Evolutionary conservation across 2,113 vertebrate genomes (phyloP).

Genomic region (Notothenia coriiceps): DNA sequence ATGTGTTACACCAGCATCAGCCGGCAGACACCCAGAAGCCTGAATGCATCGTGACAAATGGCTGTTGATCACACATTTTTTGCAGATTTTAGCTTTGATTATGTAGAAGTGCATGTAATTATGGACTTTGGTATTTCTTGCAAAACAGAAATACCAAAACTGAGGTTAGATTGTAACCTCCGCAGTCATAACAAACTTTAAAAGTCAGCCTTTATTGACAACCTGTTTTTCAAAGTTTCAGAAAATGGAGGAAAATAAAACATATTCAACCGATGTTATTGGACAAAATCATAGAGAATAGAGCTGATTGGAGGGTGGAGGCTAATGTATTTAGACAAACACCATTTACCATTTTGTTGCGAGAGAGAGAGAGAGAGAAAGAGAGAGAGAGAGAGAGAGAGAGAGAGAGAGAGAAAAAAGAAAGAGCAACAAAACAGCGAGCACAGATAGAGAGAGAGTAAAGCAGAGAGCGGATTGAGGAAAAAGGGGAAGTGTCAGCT

Average conservation of each 20-base stretch:
- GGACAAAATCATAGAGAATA: slow-evolving; percentile 13
- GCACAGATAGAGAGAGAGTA: slow-evolving; percentile 25
- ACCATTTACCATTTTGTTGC: slow-evolving; percentile 14
- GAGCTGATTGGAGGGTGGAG: neutral
- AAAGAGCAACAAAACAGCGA: slow-evolving; percentile 33
- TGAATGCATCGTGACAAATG: neutral
- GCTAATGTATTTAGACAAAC: slow-evolving; percentile 42
- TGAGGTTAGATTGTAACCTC: neutral
- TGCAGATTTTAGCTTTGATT: neutral
- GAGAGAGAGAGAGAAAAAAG: slow-evolving; percentile 8
- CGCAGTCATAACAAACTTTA: neutral
- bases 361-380: slow-evolving; percentile 12
- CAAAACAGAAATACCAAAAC: neutral
- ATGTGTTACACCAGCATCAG: slow-evolving; percentile 31
- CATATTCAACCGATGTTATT: slow-evolving; percentile 1
- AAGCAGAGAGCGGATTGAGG: slow-evolving; percentile 1
- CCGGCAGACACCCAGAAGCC: slow-evolving; percentile 7
- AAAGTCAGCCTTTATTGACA: neutral
- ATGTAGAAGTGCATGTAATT: neutral
- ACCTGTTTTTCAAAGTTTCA: neutral
- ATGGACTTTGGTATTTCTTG: neutral
- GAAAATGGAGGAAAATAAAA: slow-evolving; percentile 1
- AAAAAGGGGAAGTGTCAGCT: slow-evolving; percentile 38
- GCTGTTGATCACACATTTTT: neutral
- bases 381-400: slow-evolving; percentile 6